These are phyloP conservation scores for Dromius quadrimaculatus DNA, from an alignment of 2,888 invertebrate species.

Conservation along the genomic window DNA sequence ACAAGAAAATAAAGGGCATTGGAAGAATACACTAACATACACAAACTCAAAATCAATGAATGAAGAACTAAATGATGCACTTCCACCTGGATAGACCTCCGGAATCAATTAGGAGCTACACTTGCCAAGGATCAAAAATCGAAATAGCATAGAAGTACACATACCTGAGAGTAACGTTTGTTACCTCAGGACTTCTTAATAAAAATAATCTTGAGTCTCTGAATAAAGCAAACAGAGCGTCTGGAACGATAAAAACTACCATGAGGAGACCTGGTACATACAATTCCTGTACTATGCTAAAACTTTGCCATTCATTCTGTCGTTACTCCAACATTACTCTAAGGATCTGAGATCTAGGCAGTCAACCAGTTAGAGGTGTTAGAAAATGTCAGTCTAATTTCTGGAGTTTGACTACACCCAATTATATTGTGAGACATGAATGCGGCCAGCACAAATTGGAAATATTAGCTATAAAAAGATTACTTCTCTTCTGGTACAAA, in stretches of 20 bases:
- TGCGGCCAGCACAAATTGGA: not conserved
- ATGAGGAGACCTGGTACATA: conserved; percentile 3
- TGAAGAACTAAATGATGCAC: not conserved
- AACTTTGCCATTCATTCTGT: not conserved
- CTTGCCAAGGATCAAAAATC: not conserved
- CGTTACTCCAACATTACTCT: not conserved
- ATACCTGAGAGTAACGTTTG: not conserved
- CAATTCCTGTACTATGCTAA: not conserved
- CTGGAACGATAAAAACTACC: not conserved
- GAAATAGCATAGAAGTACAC: not conserved
- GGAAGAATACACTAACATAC: not conserved
- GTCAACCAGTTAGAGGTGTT: not conserved
- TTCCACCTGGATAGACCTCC: not conserved
- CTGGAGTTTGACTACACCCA: not conserved
- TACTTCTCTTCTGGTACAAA: conserved; percentile 8
- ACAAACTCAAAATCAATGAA: not conserved
- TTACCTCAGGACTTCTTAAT: not conserved
- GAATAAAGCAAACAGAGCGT: conserved; percentile 8
- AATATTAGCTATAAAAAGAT: not conserved
- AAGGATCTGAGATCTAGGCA: not conserved
- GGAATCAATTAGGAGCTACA: not conserved
- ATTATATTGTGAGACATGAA: not conserved
- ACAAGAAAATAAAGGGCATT: not conserved
- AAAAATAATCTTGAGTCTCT: not conserved
- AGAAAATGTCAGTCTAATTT: not conserved